Percentiles rank a stretch among this genome's conserved stretches.
Conservation (phyloP, 2,888 invertebrate species). For the Hirudinaria manillensis region DNA sequence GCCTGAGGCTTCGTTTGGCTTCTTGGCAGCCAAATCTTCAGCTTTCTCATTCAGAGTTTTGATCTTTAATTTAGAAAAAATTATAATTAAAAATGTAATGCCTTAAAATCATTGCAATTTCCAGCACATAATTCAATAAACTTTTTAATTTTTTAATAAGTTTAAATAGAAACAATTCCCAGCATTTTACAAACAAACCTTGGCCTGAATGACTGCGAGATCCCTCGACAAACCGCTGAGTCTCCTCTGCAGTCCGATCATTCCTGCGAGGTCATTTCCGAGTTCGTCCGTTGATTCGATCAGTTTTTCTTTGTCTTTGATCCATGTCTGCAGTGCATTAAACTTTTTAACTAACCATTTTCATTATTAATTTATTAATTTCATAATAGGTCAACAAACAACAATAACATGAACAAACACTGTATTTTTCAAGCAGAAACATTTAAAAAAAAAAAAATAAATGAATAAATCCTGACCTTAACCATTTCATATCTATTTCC, state of each 20-base stretch:
- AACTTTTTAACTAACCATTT: not conserved
- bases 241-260: slow-evolving; percentile 93
- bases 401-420: not conserved
- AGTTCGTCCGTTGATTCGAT: slow-evolving; percentile 93
- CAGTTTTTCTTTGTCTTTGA: slow-evolving; percentile 96
- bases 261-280: slow-evolving; percentile 88
- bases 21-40: slow-evolving; percentile 79
- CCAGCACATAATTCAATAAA: not conserved
- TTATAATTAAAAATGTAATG: not conserved
- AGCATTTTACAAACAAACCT: slow-evolving; percentile 52
- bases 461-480: not conserved
- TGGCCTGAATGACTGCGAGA: slow-evolving; percentile 94
- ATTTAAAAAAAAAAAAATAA: not conserved
- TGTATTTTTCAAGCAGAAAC: not conserved
- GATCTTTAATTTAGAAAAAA: slow-evolving; percentile 56
- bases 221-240: slow-evolving; percentile 97
- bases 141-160: not conserved
- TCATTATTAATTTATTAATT: not conserved
- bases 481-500: not conserved
- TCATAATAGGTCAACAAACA: not conserved
- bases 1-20: slow-evolving; percentile 67
- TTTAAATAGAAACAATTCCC: not conserved
- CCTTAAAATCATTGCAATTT: not conserved
- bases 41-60: slow-evolving; percentile 89
- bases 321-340: slow-evolving; percentile 66